phyloP scores from a whole-genome alignment of 1,140 invertebrate genomes.

The Dreissena rostriformis region DNA sequence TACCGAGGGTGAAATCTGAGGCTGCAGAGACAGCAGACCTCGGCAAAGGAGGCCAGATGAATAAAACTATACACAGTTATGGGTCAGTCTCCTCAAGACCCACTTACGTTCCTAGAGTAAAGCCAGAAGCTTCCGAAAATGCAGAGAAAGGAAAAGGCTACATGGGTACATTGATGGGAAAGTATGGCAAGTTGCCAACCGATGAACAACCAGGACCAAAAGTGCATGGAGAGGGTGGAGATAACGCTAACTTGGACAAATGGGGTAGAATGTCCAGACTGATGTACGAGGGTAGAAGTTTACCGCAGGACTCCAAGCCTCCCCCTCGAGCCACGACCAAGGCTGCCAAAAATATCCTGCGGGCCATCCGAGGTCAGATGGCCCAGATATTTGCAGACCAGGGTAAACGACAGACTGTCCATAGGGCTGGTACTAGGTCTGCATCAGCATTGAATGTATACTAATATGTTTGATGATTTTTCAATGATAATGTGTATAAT shows the following conservation, averaged over 20 bases:
- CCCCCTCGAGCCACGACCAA: slow-evolving; percentile 65
- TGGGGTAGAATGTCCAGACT: slow-evolving; percentile 74
- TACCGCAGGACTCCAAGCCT: slow-evolving; percentile 62
- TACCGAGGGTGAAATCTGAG: slow-evolving; percentile 73
- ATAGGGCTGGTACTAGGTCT: slow-evolving; percentile 52
- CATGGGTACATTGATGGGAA: slow-evolving; percentile 68
- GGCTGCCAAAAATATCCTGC: slow-evolving; percentile 66
- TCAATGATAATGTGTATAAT: too few species aligned
- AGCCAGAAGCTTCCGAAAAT: slow-evolving; percentile 71
- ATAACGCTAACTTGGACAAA: slow-evolving; percentile 72
- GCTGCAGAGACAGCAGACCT: slow-evolving; percentile 64
- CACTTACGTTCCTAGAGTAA: slow-evolving; percentile 67
- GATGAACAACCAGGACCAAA: slow-evolving; percentile 67
- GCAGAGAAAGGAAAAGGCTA: slow-evolving; percentile 73
- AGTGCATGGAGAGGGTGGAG: slow-evolving; percentile 72
- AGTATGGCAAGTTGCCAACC: slow-evolving; percentile 67
- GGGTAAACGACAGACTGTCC: slow-evolving; percentile 68
- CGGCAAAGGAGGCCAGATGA: slow-evolving; percentile 67
- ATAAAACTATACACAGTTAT: slow-evolving; percentile 64
- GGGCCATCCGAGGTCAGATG: slow-evolving; percentile 68
- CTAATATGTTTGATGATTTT: not conserved
- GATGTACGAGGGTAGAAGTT: slow-evolving; percentile 70
- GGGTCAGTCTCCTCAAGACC: slow-evolving; percentile 60
- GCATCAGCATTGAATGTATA: not conserved
- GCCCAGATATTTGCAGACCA: slow-evolving; percentile 65